These are phyloP conservation scores for Corythucha ciliata DNA, from an alignment of 2,888 invertebrate species.

Conservation along the genomic window DNA sequence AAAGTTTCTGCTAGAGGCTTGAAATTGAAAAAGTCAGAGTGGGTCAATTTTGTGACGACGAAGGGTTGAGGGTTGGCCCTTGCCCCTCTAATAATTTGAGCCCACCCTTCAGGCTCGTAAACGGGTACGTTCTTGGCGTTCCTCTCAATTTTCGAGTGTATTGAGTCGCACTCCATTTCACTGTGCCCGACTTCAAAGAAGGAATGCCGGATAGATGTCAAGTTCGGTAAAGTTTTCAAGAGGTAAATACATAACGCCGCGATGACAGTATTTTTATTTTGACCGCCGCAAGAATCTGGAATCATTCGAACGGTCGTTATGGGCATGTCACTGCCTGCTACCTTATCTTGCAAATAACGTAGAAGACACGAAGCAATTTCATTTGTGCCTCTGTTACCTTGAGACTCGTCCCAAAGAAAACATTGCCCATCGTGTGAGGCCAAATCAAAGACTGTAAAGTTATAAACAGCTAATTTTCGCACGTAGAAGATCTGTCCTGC, in stretches of 20 bases:
- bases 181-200: conserved; percentile 10
- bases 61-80: conserved; percentile 10
- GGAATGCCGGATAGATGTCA: conserved; percentile 5
- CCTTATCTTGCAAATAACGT: conserved; percentile 13
- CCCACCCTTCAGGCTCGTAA: conserved; percentile 13
- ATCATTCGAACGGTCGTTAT: conserved; percentile 11
- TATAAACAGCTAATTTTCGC: conserved; percentile 22
- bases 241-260: conserved; percentile 7
- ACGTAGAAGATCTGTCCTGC: conserved; percentile 8
- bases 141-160: conserved; percentile 11
- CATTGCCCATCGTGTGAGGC: conserved; percentile 24
- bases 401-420: conserved; percentile 34
- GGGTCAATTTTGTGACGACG: conserved; percentile 6
- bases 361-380: conserved; percentile 27
- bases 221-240: conserved; percentile 5
- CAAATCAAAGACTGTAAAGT: conserved; percentile 33
- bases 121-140: conserved; percentile 10
- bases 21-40: conserved; percentile 13
- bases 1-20: conserved; percentile 13
- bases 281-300: conserved; percentile 7
- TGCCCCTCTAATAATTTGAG: conserved; percentile 14
- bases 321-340: background rate
- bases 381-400: conserved; percentile 27
- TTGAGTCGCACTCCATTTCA: conserved; percentile 14
- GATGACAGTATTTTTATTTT: conserved; percentile 8